Evolutionary conservation across 2,113 vertebrate species (phyloP), one percentile per base, ranked within the genome.

Genomic region (Micromys minutus): DNA sequence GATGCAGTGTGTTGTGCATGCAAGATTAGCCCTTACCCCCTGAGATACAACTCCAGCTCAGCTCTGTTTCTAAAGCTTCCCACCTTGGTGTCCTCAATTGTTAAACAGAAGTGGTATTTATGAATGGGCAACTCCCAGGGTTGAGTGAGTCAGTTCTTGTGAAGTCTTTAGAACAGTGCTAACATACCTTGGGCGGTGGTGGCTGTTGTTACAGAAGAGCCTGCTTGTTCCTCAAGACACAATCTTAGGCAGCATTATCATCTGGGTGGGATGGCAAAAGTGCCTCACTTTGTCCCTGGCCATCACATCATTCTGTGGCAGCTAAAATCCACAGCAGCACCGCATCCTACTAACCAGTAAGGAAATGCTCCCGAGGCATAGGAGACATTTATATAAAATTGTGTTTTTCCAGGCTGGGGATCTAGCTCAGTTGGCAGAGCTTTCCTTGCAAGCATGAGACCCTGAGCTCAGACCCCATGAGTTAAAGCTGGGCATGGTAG

Each of bases 211-310:
- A 26, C 0, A 16, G 77, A 42, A 3, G 55, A 26, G 0, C 22
- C 3, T 13, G 39, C 7, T 0, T 1, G 7, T 69, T 74, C 63
- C 87, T n/a, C 31, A 3, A 72, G 87, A 65, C 7, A 0, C 3
- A 1, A n/a, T 31, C 57, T 42, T 42, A 79, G 1, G 39, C 77
- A 19, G 16, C 7, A 3, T 83, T 8, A 22, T 50, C 93, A 3
- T 59, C 19, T 65, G 16, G 4, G 0, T 9, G 0, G 57, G 36
- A 22, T 3, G 21, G 12, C 13, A 0, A 3, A 47, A 16, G 72
- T 12, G 0, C 47, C 52, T 52, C 7, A 2, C 42, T 0, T 52
- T 57, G 59, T 85, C 19, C 65, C 45, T 67, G 34, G 85, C 76
- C n/a, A 85, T 42, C 61, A 0, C 67, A 89, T 86, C 57, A 2